Percentiles rank a stretch among this genome's conserved stretches.
These are phyloP conservation scores for Plebejus melissa DNA, from an alignment of 2,888 invertebrate species.

Conservation along the genomic window DNA sequence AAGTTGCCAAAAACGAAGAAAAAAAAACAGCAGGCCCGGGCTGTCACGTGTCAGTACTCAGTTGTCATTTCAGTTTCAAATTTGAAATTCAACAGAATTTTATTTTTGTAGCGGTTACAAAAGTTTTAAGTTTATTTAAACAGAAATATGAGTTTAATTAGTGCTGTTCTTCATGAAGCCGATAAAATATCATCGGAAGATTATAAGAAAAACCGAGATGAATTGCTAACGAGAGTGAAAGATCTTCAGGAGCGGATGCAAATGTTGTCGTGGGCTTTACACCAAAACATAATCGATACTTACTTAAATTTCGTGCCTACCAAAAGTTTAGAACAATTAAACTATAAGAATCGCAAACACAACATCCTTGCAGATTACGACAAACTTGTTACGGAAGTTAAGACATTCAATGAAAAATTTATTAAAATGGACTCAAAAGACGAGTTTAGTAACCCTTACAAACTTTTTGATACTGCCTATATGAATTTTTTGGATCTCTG, in stretches of 20 bases:
- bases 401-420: conserved; percentile 46
- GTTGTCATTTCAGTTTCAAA: conserved; percentile 17
- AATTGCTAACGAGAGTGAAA: conserved; percentile 52
- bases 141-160: conserved; percentile 62
- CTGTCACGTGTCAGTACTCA: neutral
- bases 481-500: conserved; percentile 52
- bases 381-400: conserved; percentile 45
- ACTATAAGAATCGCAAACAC: conserved; percentile 59
- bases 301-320: conserved; percentile 59
- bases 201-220: conserved; percentile 54
- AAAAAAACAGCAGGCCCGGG: neutral
- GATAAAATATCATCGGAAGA: conserved; percentile 56
- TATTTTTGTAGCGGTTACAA: conserved; percentile 10
- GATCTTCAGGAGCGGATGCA: conserved; percentile 61
- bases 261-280: conserved; percentile 63
- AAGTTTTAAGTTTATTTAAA: conserved; percentile 3
- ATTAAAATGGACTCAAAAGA: conserved; percentile 44
- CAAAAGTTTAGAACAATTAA: conserved; percentile 65
- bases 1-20: no score
- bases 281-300: conserved; percentile 62
- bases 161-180: conserved; percentile 60
- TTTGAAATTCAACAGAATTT: conserved; percentile 18
- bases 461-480: conserved; percentile 51
- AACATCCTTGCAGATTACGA: conserved; percentile 54
- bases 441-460: conserved; percentile 50